These are phyloP conservation scores for Poecile montanus DNA, from an alignment of 2,797 vertebrate genomes.

Conservation along the genomic window DNA sequence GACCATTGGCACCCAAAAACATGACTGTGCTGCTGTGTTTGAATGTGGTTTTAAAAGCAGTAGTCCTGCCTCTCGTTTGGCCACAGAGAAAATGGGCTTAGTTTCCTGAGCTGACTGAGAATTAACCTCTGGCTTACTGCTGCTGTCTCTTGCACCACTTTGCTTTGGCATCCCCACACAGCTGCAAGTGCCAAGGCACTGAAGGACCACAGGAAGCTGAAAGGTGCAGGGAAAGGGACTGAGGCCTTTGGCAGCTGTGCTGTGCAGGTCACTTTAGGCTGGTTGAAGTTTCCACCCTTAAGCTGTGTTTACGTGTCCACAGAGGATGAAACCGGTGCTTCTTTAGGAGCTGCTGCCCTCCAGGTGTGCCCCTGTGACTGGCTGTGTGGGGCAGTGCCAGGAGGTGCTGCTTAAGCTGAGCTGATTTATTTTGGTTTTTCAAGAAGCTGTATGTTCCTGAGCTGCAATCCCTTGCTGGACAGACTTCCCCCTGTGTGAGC, in stretches of 20 bases:
- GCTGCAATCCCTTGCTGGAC: background rate
- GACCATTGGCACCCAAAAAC: fast-evolving
- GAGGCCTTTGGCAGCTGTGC: background rate
- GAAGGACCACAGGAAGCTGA: background rate
- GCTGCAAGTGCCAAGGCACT: background rate
- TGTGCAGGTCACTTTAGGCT: background rate
- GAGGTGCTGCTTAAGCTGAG: background rate
- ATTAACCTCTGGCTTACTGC: background rate
- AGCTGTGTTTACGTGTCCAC: background rate
- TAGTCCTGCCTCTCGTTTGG: background rate
- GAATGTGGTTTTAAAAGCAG: background rate
- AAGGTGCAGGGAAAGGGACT: background rate
- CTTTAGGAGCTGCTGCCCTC: background rate
- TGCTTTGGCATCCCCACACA: background rate
- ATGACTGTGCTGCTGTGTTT: background rate
- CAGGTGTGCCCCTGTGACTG: background rate
- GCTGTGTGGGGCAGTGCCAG: background rate
- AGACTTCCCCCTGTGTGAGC: background rate
- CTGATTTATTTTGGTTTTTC: background rate
- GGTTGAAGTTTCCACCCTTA: background rate
- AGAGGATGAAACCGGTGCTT: background rate
- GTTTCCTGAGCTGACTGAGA: background rate
- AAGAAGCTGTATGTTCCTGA: background rate
- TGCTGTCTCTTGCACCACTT: background rate
- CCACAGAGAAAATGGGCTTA: background rate